phyloP scores from a whole-genome alignment of 2,113 vertebrate genomes.

The human region DNA sequence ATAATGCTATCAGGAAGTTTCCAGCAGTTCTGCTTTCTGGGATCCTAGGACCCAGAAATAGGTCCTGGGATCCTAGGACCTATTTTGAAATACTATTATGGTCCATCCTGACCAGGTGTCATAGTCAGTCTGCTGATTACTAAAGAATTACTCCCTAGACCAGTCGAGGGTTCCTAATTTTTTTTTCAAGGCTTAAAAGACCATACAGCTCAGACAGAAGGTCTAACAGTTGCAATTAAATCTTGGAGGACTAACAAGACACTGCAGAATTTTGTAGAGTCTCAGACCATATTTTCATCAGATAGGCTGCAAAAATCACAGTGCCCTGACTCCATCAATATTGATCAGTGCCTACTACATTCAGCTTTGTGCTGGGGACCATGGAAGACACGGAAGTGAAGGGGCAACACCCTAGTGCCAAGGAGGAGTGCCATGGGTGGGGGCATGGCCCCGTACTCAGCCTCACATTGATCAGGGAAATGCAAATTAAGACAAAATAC shows the following conservation, averaged over 20 bases:
- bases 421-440: neutral
- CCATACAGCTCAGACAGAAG: neutral
- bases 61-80: neutral
- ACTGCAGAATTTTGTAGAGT: neutral
- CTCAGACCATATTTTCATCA: neutral
- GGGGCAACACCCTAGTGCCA: neutral
- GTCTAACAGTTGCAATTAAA: neutral
- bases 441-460: neutral
- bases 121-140: neutral
- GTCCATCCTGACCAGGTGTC: neutral
- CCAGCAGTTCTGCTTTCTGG: neutral
- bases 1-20: neutral
- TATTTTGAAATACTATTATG: neutral
- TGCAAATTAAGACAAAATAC: neutral
- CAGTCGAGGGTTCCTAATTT: neutral
- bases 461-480: neutral
- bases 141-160: neutral
- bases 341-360: neutral
- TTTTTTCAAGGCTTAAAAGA: neutral
- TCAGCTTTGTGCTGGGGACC: neutral
- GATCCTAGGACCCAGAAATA: neutral
- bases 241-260: neutral
- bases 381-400: neutral
- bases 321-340: neutral
- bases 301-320: neutral